These are phyloP conservation scores for Pammene aurita DNA, from an alignment of 2,888 invertebrate genomes.

Conservation along the genomic window DNA sequence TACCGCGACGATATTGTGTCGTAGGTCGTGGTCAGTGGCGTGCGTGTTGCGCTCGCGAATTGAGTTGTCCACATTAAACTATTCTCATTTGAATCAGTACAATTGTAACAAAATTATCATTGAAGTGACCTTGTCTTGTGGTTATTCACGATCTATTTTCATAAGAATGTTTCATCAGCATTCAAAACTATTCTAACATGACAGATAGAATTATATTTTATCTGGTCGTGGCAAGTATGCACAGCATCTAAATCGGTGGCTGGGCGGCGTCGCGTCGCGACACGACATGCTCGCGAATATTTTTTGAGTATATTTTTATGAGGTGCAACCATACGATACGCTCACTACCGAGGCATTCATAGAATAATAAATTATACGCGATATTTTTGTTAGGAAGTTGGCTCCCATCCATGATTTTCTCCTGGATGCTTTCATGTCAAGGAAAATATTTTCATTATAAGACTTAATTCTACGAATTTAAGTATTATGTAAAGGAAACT, in stretches of 20 bases:
- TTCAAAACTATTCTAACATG: constrained; percentile 63
- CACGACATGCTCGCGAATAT: constrained; percentile 61
- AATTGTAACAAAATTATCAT: constrained; percentile 43
- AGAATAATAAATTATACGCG: constrained; percentile 80
- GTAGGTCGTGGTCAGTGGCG: constrained; percentile 36
- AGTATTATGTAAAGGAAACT: constrained; percentile 3
- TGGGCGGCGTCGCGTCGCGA: constrained; percentile 51
- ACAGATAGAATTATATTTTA: constrained; percentile 62
- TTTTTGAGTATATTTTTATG: constrained; percentile 77
- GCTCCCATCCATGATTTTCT: constrained; percentile 73
- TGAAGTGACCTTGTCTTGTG: constrained; percentile 49
- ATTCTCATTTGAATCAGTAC: constrained; percentile 36
- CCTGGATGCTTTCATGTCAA: constrained; percentile 66
- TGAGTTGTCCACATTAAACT: background rate
- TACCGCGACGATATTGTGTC: constrained; percentile 29
- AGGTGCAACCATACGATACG: constrained; percentile 75
- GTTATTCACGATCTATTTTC: constrained; percentile 52
- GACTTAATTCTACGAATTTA: constrained; percentile 2
- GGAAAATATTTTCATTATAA: constrained; percentile 50
- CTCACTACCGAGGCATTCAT: constrained; percentile 70
- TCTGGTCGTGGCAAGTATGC: constrained; percentile 60
- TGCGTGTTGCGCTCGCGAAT: background rate
- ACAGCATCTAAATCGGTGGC: constrained; percentile 60
- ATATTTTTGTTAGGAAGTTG: constrained; percentile 79
- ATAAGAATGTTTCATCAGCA: constrained; percentile 59